Base-by-base conservation (phyloP, 2,113 vertebrate species). In the Oceanites oceanicus region DNA sequence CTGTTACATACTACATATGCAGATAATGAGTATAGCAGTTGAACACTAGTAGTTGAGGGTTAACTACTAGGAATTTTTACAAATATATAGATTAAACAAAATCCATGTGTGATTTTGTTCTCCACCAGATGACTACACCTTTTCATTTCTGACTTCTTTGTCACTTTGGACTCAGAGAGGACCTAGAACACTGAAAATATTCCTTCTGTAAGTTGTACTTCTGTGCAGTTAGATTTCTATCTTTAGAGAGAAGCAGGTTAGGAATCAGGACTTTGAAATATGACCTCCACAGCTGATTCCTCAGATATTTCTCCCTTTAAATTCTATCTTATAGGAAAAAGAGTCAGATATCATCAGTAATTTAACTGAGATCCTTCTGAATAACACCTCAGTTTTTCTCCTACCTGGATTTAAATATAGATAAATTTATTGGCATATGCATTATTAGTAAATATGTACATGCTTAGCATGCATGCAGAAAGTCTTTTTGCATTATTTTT, bases 281-380 rank as follows among this genome's bases (percentile, higher is more conserved):
- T 90, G 88, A 93, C 85, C 70, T 92, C 66, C 45, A 26, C 38
- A 36, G 19, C 49, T 88, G 70, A 71, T 88, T 94, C 66, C 16
- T 86, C 62, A 76, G 19, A 52, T 70, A 68, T 61, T 92, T 53
- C 40, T 93, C 52, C 70, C 73, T 92, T 86, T 62, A 90, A 93
- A 85, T 82, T 79, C 58, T 75, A 0, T 52, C 44, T 92, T 44
- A 53, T 2, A 65, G 34, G 26, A 81, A 75, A 90, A 68, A 18
- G 15, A 73, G 40, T 52, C 17, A 73, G 63, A 65, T 86, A 53
- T 10, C 52, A 66, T 49, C 79, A 88, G 71, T 65, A 72, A 78
- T 89, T 93, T 89, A 70, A 58, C 16, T 10, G 3, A 63, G 18
- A 68, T 63, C 18, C 32, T 78, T 93, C 53, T 90, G 66, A 85